Evolutionary conservation across 35 echinoderm and acorn worm genomes (phyloP).

Genomic region (Strongylocentrotus purpuratus): DNA sequence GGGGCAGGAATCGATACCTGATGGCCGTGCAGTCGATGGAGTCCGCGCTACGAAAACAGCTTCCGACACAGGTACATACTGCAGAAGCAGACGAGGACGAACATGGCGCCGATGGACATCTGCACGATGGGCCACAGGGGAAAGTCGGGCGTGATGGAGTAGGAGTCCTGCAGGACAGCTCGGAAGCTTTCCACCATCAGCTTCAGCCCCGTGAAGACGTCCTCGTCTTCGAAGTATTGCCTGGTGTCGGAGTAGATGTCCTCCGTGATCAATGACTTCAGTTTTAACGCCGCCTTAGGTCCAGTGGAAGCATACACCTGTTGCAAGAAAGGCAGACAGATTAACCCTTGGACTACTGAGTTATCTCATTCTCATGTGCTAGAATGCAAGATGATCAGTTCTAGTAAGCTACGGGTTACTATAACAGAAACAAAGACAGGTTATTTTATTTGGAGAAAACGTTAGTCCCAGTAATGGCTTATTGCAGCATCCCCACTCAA

Average conservation of each 20-base stretch:
- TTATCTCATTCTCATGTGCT: no score
- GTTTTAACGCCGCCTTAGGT: slow-evolving; percentile 42
- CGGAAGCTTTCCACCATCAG: slow-evolving; percentile 39
- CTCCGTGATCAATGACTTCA: slow-evolving; percentile 35
- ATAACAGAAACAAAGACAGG: no score
- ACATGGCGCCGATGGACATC: slow-evolving; percentile 55
- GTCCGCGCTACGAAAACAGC: slow-evolving; percentile 62
- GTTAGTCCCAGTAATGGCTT: no score
- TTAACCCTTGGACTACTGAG: not conserved
- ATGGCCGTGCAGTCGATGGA: not conserved
- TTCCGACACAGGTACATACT: slow-evolving; percentile 73
- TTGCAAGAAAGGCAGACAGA: not conserved
- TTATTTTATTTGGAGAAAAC: no score
- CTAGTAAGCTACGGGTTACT: no score
- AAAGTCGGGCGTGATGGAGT: slow-evolving; percentile 45
- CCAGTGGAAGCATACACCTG: slow-evolving; percentile 65
- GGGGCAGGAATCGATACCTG: not conserved
- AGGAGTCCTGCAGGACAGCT: slow-evolving; percentile 18
- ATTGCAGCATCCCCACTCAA: no score
- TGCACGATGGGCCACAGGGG: slow-evolving; percentile 75
- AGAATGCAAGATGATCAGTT: no score
- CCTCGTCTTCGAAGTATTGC: slow-evolving; percentile 35
- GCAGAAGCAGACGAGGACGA: slow-evolving; percentile 66
- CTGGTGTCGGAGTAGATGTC: slow-evolving; percentile 60
- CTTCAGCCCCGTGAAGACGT: slow-evolving; percentile 43